A percentile compares a stretch with the other conserved stretches of the same genome.
Evolutionary conservation across 1,140 invertebrate genomes (phyloP).

Genomic region (Magallana gigas): DNA sequence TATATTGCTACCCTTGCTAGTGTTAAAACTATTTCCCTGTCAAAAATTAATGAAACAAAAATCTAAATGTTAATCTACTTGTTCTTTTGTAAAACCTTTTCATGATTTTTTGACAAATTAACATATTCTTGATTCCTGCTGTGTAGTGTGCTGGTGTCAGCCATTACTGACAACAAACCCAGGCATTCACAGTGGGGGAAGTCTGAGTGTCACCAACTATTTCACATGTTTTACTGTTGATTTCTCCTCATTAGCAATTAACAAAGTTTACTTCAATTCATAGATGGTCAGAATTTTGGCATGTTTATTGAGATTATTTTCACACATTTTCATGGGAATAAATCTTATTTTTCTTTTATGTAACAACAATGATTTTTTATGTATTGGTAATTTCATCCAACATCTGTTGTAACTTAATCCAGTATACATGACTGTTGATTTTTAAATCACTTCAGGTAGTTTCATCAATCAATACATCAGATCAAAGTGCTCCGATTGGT

Average conservation of each 20-base stretch:
- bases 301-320: too few species aligned
- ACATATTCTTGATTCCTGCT: slow-evolving; percentile 13
- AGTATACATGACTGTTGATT: slow-evolving; percentile 16
- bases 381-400: neutral
- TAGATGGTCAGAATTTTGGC: too few species aligned
- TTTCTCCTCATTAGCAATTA: too few species aligned
- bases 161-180: slow-evolving; percentile 4
- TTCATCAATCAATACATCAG: neutral
- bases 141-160: slow-evolving; percentile 12
- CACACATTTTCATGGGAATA: too few species aligned
- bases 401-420: neutral
- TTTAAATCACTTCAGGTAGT: slow-evolving; percentile 19
- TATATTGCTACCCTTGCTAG: neutral
- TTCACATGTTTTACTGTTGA: neutral
- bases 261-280: too few species aligned
- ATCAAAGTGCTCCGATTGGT: slow-evolving; percentile 17
- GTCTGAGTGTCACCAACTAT: neutral
- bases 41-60: neutral
- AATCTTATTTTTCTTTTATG: too few species aligned
- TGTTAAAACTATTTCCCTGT: slow-evolving; percentile 9
- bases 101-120: slow-evolving; percentile 15
- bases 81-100: neutral
- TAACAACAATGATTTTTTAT: too few species aligned
- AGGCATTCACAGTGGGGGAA: neutral
- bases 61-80: neutral